Evolutionary conservation across 2,888 invertebrate genomes (phyloP).

Genomic region (Phlogophora meticulosa): DNA sequence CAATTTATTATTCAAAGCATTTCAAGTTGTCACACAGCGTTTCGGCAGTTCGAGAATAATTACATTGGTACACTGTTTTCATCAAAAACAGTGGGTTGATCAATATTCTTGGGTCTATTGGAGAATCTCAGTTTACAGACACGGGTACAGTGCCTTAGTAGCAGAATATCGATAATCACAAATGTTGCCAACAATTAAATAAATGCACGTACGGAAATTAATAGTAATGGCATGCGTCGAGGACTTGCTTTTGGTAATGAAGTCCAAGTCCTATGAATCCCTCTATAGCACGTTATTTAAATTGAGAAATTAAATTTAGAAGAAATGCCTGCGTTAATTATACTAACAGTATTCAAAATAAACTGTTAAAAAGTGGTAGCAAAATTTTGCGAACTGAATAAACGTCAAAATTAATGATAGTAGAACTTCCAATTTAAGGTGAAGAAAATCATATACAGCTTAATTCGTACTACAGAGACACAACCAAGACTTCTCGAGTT

Average conservation of each 20-base stretch:
- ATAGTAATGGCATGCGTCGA: slow-evolving; percentile 10
- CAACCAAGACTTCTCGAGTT: slow-evolving; percentile 20
- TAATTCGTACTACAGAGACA: slow-evolving; percentile 36
- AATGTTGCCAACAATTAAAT: slow-evolving; percentile 44
- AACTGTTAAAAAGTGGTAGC: slow-evolving; percentile 3
- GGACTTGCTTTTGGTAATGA: neutral
- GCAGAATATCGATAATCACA: slow-evolving; percentile 5
- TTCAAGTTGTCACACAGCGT: neutral
- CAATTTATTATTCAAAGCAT: slow-evolving; percentile 16
- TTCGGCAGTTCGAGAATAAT: slow-evolving; percentile 20
- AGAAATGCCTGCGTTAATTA: slow-evolving; percentile 24
- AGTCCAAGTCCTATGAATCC: slow-evolving; percentile 27
- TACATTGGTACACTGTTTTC: neutral
- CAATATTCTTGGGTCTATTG: neutral
- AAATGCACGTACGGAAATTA: slow-evolving; percentile 36
- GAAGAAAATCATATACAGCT: slow-evolving; percentile 45
- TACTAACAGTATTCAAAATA: slow-evolving; percentile 9
- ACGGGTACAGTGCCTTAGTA: slow-evolving; percentile 17
- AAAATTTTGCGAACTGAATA: slow-evolving; percentile 22
- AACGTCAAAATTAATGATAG: slow-evolving; percentile 13
- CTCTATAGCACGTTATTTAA: slow-evolving; percentile 34
- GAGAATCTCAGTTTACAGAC: neutral
- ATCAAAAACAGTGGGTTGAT: neutral
- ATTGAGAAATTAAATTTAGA: slow-evolving; percentile 23
- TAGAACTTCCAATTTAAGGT: slow-evolving; percentile 11